Percentiles rank a stretch among this genome's conserved stretches.
phyloP scores from a whole-genome alignment of 2,888 invertebrate species.

The Campopleginae sp. region DNA sequence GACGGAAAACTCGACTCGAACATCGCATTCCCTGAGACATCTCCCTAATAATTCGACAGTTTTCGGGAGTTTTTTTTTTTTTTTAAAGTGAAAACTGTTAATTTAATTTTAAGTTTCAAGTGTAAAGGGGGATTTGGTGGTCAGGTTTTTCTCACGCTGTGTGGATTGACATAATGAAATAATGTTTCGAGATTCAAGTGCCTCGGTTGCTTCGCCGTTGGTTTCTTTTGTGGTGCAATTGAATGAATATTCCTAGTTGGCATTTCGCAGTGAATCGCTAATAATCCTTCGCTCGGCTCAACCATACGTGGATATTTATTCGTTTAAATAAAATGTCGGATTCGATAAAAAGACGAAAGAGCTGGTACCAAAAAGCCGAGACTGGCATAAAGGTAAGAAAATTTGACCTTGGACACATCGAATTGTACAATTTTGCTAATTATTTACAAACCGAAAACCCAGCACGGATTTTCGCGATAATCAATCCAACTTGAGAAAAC shows the following conservation, averaged over 20 bases:
- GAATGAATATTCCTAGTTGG: conserved; percentile 59
- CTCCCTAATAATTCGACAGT: not conserved
- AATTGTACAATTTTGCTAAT: not conserved
- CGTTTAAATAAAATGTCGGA: conserved; percentile 66
- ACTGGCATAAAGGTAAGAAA: conserved; percentile 70
- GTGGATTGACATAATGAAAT: conserved; percentile 23
- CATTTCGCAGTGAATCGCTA: conserved; percentile 32
- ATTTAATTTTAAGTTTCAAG: not conserved
- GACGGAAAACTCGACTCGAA: not conserved
- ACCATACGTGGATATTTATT: not conserved
- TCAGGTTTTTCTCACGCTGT: conserved; percentile 38
- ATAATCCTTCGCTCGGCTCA: not conserved
- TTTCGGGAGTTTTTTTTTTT: not conserved
- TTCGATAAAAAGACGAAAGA: conserved; percentile 71
- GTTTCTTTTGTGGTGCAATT: conserved; percentile 48
- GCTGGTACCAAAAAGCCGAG: conserved; percentile 75
- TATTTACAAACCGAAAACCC: not conserved
- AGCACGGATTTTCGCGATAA: not conserved
- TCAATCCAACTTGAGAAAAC: not conserved
- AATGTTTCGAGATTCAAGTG: conserved; percentile 30
- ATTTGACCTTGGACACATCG: not conserved
- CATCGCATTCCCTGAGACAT: not conserved
- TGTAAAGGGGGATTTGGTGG: not conserved
- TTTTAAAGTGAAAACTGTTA: not conserved
- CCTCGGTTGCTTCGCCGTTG: not conserved